phyloP scores from a whole-genome alignment of 2,797 vertebrate species.

The Huso huso region DNA sequence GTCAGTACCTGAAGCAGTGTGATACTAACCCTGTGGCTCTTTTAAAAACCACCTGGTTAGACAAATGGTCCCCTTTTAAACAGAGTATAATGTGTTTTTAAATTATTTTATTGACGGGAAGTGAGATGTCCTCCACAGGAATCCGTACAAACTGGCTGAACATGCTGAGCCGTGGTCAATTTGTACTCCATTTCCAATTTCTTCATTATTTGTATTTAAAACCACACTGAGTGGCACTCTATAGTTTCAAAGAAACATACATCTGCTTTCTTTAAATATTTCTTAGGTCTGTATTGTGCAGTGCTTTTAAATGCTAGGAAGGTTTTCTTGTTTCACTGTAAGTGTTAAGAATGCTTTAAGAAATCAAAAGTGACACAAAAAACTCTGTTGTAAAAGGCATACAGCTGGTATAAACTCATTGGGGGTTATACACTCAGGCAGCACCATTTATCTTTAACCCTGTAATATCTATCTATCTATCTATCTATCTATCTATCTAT shows the following conservation, averaged over 20 bases:
- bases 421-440: no score
- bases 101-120: conserved; percentile 92
- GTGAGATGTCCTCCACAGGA: conserved; percentile 88
- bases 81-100: conserved; percentile 96
- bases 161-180: conserved; percentile 97
- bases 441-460: no score
- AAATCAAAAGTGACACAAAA: neutral
- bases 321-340: conserved; percentile 37
- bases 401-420: no score
- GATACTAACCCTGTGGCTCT: conserved; percentile 80
- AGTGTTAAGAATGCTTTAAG: neutral
- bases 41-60: conserved; percentile 98
- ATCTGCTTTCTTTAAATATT: conserved; percentile 66
- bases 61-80: conserved; percentile 92
- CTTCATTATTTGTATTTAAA: conserved; percentile 80
- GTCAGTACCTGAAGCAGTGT: conserved; percentile 72
- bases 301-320: conserved; percentile 61
- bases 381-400: no score
- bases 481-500: no score
- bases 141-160: conserved; percentile 81
- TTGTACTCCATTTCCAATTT: conserved; percentile 96
- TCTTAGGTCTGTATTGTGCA: conserved; percentile 54
- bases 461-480: no score
- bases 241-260: conserved; percentile 71
- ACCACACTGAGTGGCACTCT: conserved; percentile 70